Conservation (phyloP, 2,888 invertebrate species). For the Hetaerina titia region DNA sequence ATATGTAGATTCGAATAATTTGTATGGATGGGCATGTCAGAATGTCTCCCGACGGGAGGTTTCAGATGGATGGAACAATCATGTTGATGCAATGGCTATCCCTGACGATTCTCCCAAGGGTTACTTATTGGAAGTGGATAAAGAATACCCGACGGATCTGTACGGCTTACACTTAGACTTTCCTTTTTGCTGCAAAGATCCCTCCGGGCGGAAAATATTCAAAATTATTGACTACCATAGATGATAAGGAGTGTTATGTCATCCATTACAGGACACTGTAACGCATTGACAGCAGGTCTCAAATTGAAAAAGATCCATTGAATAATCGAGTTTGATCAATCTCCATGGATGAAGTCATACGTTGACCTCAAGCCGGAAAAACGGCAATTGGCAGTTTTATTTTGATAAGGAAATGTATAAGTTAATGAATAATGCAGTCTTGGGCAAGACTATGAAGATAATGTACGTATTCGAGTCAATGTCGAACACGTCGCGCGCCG, state of each 20-base stretch:
- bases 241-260: slow-evolving; percentile 1
- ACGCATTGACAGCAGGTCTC: slow-evolving; percentile 69
- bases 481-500: slow-evolving; percentile 73
- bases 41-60: background rate
- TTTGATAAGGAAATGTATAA: slow-evolving; percentile 75
- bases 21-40: slow-evolving; percentile 68
- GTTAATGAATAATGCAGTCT: slow-evolving; percentile 75
- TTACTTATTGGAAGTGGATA: slow-evolving; percentile 71
- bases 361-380: slow-evolving; percentile 71
- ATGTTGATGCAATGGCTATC: background rate
- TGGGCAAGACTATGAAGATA: slow-evolving; percentile 77
- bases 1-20: slow-evolving; percentile 71
- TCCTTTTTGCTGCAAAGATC: slow-evolving; percentile 69
- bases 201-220: background rate
- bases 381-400: slow-evolving; percentile 72
- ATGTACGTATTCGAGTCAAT: slow-evolving; percentile 75
- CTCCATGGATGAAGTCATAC: slow-evolving; percentile 71
- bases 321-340: slow-evolving; percentile 71
- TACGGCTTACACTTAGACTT: slow-evolving; percentile 71
- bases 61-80: background rate
- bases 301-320: slow-evolving; percentile 71
- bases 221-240: slow-evolving; percentile 44
- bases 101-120: slow-evolving; percentile 50
- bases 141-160: slow-evolving; percentile 71
- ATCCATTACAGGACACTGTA: background rate